Evolutionary conservation across 2,113 vertebrate genomes (phyloP), one percentile per base, ranked within the genome.

Genomic region (Pelusios castaneus): DNA sequence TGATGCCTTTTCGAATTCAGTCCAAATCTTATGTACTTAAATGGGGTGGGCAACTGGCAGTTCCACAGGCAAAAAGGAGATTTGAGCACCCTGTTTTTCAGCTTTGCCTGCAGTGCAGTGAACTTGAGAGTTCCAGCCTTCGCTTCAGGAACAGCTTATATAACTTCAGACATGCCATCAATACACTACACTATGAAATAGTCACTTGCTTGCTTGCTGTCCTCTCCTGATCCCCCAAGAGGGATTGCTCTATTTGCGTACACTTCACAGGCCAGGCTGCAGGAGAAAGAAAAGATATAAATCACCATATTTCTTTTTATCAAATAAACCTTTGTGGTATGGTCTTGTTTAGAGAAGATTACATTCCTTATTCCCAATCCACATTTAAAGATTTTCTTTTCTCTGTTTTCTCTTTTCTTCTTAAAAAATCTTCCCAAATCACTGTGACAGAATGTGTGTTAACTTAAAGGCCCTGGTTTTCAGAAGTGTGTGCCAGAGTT

Each of bases 201-300:
- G 52, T 67, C 77, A 77, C 45, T 82, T 67, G 45, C 67, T 79
- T 91, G 45, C 58, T 94, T 91, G n/a, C 49, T 90, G 29, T 0
- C 24, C 12, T 13, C 43, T 4, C 27, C 34, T 76, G 52, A 75
- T 90, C 91, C 86, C 79, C 95, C 81, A 0, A n/a, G 47, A 89
- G 84, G 85, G 88, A 95, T 97, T 97, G 96, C 97, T 96, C 96
- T 96, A 95, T 96, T 80, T 94, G 92, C 95, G 92, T 95, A 95
- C 97, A 96, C 96, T 95, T 94, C 93, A 95, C 70, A 94, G 94
- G 49, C 87, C 80, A 79, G 92, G 82, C 85, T 95, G 82, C 89
- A 91, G 86, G 93, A 87, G 80, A 96, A 96, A 91, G 90, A 88
- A 90, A 90, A 95, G 87, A 89, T 95, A 92, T 95, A 95, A 95